Evolutionary conservation across 2,797 vertebrate species (phyloP).

Genomic region (Gambusia yucatana): DNA sequence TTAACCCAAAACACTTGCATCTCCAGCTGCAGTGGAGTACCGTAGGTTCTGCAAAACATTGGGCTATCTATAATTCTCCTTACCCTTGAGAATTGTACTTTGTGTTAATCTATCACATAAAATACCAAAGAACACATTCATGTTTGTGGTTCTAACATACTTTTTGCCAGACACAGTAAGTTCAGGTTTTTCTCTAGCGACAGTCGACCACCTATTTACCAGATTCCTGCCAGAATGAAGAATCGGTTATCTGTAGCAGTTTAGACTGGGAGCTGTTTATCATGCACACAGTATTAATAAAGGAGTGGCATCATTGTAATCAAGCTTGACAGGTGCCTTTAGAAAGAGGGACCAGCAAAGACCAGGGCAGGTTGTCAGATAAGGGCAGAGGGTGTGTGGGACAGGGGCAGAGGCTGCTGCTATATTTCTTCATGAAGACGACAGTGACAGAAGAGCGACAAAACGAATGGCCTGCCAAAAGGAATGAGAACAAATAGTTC

Average conservation of each 20-base stretch:
- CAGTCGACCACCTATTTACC: slow-evolving; percentile 16
- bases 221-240: not conserved
- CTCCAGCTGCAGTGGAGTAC: not conserved
- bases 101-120: not conserved
- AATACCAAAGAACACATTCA: too few relatives aligned
- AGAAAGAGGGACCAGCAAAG: slow-evolving; percentile 32
- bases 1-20: not conserved
- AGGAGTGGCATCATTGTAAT: slow-evolving; percentile 15
- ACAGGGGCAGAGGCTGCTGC: slow-evolving; percentile 70
- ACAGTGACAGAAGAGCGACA: slow-evolving; percentile 80
- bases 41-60: not conserved
- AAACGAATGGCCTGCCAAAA: slow-evolving; percentile 85
- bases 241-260: slow-evolving; percentile 8
- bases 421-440: slow-evolving; percentile 87
- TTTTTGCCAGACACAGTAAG: slow-evolving; percentile 1
- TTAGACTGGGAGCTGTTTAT: slow-evolving; percentile 28
- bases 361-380: slow-evolving; percentile 63
- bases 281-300: slow-evolving; percentile 27
- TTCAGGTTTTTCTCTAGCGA: slow-evolving; percentile 8
- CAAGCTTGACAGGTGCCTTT: slow-evolving; percentile 31
- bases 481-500: slow-evolving; percentile 84
- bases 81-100: not conserved
- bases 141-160: not conserved
- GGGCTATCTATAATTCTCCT: not conserved
- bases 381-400: slow-evolving; percentile 69